Evolutionary conservation across 2,797 vertebrate species (phyloP), one percentile per base, ranked within the genome.

Genomic region (Varecia variegata): DNA sequence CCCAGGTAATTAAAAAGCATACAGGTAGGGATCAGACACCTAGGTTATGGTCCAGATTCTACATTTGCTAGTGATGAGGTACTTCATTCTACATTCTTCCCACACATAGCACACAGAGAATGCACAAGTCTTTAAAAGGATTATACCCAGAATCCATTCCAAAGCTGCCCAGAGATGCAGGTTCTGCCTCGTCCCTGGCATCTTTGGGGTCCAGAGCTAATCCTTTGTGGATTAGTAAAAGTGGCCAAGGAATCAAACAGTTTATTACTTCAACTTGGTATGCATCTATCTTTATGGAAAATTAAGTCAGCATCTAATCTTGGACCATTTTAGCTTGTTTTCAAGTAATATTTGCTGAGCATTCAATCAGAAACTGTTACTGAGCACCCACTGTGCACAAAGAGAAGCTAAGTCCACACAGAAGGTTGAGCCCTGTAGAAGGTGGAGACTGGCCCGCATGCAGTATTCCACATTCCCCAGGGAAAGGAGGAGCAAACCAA

Each of bases 271-370:
- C 43, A 9, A 71, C 82, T 86, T 82, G 58, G 3, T 73, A 21
- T 43, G n/a, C 60, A 84, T 81, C 60, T 94, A 91, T 87, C 76
- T 76, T 50, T 11, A 5, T 45, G 52, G 81, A 68, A 92, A 93
- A 88, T 35, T 35, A 88, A 86, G 56, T 70, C 56, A 23, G 17
- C 14, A 50, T 84, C 94, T 82, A 85, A 54, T 35, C 1, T 40
- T 6, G 60, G 35, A 47, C 62, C 71, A 74, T 18, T n/a, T 23
- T 73, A 52, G 7, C 76, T 84, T 91, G 84, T 84, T 93, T 96
- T 83, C 79, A 65, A 81, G 67, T 85, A 74, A 82, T 47, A 4
- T 89, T 94, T 82, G 71, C 38, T 77, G 47, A 94, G 40, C 7
- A 71, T 45, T 86, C 38, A 71, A 60, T 76, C n/a, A 25, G 40